A percentile compares a stretch with the other conserved stretches of the same genome.
phyloP scores from a whole-genome alignment of 2,888 invertebrate genomes.

The Steinernema carpocapsae region DNA sequence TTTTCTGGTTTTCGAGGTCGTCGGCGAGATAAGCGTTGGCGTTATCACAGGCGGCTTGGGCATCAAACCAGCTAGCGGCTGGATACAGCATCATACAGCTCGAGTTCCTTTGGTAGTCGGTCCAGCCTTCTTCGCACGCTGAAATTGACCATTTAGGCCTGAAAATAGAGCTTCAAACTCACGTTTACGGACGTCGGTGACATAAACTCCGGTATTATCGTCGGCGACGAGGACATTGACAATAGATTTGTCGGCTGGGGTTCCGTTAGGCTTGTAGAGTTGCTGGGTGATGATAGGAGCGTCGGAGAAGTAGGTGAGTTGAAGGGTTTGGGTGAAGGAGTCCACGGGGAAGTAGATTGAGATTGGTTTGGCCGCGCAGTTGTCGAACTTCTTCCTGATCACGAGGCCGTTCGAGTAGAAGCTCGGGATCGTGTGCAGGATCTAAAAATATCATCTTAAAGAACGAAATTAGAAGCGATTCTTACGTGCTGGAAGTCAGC shows the following conservation, averaged over 20 bases:
- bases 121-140: conserved; percentile 54
- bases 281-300: neutral
- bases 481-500: neutral
- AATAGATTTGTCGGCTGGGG: neutral
- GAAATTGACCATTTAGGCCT: neutral
- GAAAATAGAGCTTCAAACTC: neutral
- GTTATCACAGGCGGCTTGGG: conserved; percentile 47
- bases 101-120: conserved; percentile 48
- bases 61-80: conserved; percentile 44
- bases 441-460: neutral
- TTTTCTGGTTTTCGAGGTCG: conserved; percentile 46
- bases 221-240: conserved; percentile 43
- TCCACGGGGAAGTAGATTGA: conserved; percentile 55
- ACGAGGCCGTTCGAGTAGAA: conserved; percentile 18
- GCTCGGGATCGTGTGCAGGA: conserved; percentile 1
- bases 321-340: conserved; percentile 55
- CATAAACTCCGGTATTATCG: conserved; percentile 42
- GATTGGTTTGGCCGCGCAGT: neutral
- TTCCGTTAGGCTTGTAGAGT: conserved; percentile 7
- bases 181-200: conserved; percentile 48
- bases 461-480: neutral
- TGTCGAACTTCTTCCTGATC: neutral
- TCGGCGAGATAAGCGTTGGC: conserved; percentile 55
- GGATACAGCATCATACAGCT: conserved; percentile 38
- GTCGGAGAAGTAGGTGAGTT: conserved; percentile 39